phyloP scores from a whole-genome alignment of 2,888 invertebrate species.

The Seira ritae region DNA sequence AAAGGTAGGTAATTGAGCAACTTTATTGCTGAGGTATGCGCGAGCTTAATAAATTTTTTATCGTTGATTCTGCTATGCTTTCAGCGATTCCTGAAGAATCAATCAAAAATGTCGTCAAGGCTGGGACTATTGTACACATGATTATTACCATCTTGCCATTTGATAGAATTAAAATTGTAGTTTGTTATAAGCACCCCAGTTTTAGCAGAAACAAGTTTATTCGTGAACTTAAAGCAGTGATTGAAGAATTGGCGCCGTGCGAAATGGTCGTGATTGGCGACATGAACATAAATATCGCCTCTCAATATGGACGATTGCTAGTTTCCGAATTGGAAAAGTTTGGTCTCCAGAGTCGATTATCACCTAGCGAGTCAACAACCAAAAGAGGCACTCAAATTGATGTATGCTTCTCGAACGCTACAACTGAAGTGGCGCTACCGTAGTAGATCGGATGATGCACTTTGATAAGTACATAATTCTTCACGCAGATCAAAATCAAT shows the following conservation, averaged over 20 bases:
- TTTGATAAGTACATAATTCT: too few relatives aligned
- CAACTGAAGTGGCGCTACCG: neutral
- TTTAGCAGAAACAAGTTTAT: neutral
- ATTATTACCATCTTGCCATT: neutral
- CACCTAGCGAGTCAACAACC: neutral
- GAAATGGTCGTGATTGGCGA: constrained; percentile 3
- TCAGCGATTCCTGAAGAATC: neutral
- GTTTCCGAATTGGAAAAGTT: neutral
- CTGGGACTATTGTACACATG: neutral
- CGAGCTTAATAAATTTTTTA: too few relatives aligned
- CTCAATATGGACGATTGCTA: neutral
- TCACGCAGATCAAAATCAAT: too few relatives aligned
- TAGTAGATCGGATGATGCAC: too few relatives aligned
- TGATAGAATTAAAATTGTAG: neutral
- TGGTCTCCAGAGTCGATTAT: neutral
- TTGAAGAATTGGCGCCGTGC: neutral
- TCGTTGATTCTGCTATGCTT: too few relatives aligned
- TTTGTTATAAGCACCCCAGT: constrained; percentile 24
- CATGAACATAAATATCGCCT: constrained; percentile 9
- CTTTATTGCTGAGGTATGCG: too few relatives aligned
- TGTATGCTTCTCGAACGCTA: too few relatives aligned
- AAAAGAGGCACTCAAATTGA: neutral
- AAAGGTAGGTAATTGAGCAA: too few relatives aligned
- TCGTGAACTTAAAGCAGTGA: neutral
- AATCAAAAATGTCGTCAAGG: neutral